These are phyloP conservation scores for Hartigia nigra DNA, from an alignment of 2,888 invertebrate species.

Conservation along the genomic window DNA sequence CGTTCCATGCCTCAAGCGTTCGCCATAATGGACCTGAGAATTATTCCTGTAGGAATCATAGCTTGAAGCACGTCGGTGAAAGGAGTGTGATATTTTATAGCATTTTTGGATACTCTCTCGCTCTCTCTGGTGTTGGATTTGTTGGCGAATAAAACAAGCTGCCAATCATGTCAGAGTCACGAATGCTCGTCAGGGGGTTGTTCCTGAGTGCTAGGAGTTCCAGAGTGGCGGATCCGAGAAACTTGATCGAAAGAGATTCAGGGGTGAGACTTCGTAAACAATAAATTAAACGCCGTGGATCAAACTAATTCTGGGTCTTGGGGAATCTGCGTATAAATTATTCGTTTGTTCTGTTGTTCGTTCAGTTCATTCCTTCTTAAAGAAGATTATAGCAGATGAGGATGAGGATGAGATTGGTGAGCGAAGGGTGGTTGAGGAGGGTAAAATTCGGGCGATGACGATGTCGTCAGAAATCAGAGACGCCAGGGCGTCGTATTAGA, in stretches of 20 bases:
- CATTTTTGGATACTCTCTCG: background rate
- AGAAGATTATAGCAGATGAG: background rate
- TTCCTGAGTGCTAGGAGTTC: background rate
- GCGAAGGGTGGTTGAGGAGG: background rate
- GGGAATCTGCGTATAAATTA: slow-evolving; percentile 25
- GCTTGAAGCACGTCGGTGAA: background rate
- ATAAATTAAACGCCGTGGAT: slow-evolving; percentile 26
- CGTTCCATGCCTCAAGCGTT: background rate
- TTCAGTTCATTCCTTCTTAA: background rate
- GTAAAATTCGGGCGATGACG: slow-evolving; percentile 27
- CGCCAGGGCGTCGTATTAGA: slow-evolving; percentile 47
- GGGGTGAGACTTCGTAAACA: slow-evolving; percentile 24
- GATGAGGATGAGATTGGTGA: slow-evolving; percentile 2
- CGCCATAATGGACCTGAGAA: background rate
- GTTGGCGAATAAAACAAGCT: background rate
- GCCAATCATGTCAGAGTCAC: background rate
- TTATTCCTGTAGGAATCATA: background rate
- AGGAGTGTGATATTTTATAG: background rate
- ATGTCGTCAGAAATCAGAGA: slow-evolving; percentile 42
- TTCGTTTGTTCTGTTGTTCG: slow-evolving; percentile 19
- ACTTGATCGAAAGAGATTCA: slow-evolving; percentile 21
- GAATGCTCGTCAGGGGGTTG: background rate
- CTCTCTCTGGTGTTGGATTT: background rate
- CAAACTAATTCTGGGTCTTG: slow-evolving; percentile 25
- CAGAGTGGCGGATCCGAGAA: slow-evolving; percentile 14